A percentile compares a stretch with the other conserved stretches of the same genome.
Conservation (phyloP, 1,140 invertebrate species). For the Drosophila santomea region DNA sequence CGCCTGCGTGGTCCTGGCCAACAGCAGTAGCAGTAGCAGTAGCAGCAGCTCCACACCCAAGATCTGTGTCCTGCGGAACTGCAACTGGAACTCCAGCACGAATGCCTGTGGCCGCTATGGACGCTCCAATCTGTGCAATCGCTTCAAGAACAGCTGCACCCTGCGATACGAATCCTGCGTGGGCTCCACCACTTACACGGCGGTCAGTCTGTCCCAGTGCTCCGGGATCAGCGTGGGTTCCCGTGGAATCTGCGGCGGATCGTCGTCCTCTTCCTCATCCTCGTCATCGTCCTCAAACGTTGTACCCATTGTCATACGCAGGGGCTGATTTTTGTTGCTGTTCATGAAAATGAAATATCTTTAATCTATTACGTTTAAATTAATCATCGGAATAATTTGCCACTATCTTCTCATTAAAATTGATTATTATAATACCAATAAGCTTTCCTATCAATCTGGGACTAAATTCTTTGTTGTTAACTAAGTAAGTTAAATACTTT, state of each 20-base stretch:
- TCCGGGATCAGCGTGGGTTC: constrained; percentile 34
- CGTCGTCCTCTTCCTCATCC: constrained; percentile 32
- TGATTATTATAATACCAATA: no score
- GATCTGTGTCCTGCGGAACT: constrained; percentile 47
- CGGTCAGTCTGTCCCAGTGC: constrained; percentile 34
- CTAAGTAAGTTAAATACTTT: no score
- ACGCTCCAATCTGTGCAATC: constrained; percentile 63
- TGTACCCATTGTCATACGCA: constrained; percentile 48
- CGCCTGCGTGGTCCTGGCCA: background rate
- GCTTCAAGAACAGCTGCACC: constrained; percentile 56
- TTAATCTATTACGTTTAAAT: no score
- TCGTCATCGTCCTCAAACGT: constrained; percentile 36
- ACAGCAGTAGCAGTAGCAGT: constrained; percentile 16
- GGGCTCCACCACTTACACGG: constrained; percentile 30
- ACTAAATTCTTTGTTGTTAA: no score
- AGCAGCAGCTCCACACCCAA: constrained; percentile 25
- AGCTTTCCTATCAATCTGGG: no score
- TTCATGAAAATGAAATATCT: background rate
- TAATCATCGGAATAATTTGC: no score
- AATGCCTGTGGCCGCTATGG: constrained; percentile 56
- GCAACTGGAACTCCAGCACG: constrained; percentile 20
- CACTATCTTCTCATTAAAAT: no score
- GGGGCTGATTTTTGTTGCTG: constrained; percentile 14
- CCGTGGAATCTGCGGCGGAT: constrained; percentile 39
- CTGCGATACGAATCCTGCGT: constrained; percentile 48